Conservation (phyloP, 1,140 invertebrate species). For the Hyposmocoma kahamanoa region DNA sequence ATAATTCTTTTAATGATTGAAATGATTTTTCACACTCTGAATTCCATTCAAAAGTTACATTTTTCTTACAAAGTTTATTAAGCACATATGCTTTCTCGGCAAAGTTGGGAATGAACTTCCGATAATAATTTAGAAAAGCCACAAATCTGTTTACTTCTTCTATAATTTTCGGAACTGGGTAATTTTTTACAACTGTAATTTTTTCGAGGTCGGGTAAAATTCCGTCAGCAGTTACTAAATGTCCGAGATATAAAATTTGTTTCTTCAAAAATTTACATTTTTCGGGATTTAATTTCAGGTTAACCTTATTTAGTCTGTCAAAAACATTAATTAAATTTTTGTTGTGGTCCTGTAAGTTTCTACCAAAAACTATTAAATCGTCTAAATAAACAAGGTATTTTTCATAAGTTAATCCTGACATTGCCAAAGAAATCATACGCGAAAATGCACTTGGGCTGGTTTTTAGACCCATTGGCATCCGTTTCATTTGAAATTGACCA, state of each 20-base stretch:
- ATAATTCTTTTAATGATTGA: neutral
- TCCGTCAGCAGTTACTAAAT: constrained; percentile 44
- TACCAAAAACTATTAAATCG: constrained; percentile 47
- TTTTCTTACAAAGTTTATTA: constrained; percentile 7
- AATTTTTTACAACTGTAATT: constrained; percentile 39
- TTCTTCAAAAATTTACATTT: constrained; percentile 52
- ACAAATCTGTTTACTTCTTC: constrained; percentile 59
- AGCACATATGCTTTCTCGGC: constrained; percentile 29
- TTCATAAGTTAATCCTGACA: constrained; percentile 18
- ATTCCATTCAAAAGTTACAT: neutral
- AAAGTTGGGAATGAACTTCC: constrained; percentile 47
- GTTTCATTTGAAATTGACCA: constrained; percentile 19
- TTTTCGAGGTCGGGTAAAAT: constrained; percentile 58
- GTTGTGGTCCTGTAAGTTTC: constrained; percentile 23
- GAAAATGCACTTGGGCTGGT: constrained; percentile 17
- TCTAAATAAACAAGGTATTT: constrained; percentile 53
- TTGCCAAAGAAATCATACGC: constrained; percentile 17
- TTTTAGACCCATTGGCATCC: constrained; percentile 24
- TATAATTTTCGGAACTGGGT: constrained; percentile 38
- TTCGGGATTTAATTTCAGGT: constrained; percentile 47
- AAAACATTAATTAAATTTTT: constrained; percentile 55
- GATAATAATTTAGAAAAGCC: constrained; percentile 56
- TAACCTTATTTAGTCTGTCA: constrained; percentile 33
- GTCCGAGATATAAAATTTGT: constrained; percentile 57
- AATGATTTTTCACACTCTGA: neutral